Evolutionary conservation across 1,140 invertebrate genomes (phyloP).

Genomic region (Drosophila paulistorum): DNA sequence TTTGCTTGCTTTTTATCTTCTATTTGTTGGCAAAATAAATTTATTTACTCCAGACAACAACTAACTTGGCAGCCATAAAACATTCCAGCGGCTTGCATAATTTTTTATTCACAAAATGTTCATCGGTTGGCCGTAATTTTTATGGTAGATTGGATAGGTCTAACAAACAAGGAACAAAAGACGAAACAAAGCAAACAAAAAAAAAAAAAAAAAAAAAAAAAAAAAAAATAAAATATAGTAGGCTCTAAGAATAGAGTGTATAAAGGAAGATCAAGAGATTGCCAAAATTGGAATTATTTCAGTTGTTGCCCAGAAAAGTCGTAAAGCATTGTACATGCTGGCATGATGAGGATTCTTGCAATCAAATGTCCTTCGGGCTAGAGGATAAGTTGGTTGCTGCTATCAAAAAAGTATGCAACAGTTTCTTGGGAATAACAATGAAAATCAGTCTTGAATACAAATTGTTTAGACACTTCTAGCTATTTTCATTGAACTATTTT

Average conservation of each 20-base stretch:
- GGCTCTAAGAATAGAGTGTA: not conserved
- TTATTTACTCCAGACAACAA: conserved; percentile 11
- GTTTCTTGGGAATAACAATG: not conserved
- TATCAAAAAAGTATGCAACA: conserved; percentile 28
- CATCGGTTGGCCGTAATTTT: conserved; percentile 19
- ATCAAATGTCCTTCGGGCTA: conserved; percentile 9
- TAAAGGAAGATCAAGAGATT: conserved; percentile 8
- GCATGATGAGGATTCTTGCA: conserved; percentile 3
- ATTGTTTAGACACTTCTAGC: not conserved
- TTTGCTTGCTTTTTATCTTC: not conserved
- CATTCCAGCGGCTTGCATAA: conserved; percentile 8
- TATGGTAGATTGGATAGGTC: conserved; percentile 13
- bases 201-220: not conserved
- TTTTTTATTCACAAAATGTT: conserved; percentile 31
- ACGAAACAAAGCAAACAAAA: not conserved
- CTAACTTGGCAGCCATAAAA: conserved; percentile 24
- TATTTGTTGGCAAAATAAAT: conserved; percentile 13
- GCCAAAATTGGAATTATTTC: not conserved
- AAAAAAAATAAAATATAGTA: not conserved
- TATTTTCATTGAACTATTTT: not conserved
- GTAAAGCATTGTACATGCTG: conserved; percentile 11
- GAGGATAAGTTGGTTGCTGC: not conserved
- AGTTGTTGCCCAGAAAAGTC: conserved; percentile 15
- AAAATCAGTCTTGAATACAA: conserved; percentile 4
- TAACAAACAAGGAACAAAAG: not conserved